Conservation (phyloP, 2,888 invertebrate genomes). For the Beris morrisii region DNA sequence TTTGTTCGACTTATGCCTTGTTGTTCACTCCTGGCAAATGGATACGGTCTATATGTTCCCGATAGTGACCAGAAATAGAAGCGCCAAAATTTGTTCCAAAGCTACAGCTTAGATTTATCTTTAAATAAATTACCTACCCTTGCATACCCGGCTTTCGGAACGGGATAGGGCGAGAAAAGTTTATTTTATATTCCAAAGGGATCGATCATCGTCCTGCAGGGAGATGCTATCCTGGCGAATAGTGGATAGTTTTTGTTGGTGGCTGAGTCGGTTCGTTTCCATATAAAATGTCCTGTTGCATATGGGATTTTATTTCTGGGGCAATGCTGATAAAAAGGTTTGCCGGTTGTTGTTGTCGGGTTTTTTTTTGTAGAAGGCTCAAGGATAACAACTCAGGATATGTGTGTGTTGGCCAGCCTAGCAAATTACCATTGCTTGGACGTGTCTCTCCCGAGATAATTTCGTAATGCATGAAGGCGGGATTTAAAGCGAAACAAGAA, state of each 20-base stretch:
- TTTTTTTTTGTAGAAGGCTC: not conserved
- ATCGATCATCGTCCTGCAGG: not conserved
- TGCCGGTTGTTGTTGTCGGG: not conserved
- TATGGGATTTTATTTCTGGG: conserved; percentile 1
- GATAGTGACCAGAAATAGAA: conserved; percentile 1
- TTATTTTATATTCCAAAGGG: conserved; percentile 11
- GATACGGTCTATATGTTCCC: too few species aligned
- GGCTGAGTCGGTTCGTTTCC: not conserved
- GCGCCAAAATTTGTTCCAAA: conserved; percentile 10
- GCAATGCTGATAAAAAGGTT: conserved; percentile 13
- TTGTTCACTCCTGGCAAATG: too few species aligned
- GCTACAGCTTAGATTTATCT: conserved; percentile 12
- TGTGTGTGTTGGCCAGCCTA: not conserved
- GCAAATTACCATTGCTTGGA: conserved; percentile 12
- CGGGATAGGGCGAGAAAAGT: not conserved
- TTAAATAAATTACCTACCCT: conserved; percentile 1
- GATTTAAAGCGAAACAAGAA: not conserved
- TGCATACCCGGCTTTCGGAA: not conserved
- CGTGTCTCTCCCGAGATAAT: conserved; percentile 9
- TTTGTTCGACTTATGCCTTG: not conserved
- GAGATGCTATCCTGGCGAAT: conserved; percentile 5
- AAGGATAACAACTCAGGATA: not conserved
- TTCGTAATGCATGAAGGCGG: conserved; percentile 21
- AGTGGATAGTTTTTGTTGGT: not conserved
- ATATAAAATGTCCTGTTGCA: conserved; percentile 9